phyloP scores from a whole-genome alignment of 2,888 invertebrate genomes.

The Drosophila stalkeri region DNA sequence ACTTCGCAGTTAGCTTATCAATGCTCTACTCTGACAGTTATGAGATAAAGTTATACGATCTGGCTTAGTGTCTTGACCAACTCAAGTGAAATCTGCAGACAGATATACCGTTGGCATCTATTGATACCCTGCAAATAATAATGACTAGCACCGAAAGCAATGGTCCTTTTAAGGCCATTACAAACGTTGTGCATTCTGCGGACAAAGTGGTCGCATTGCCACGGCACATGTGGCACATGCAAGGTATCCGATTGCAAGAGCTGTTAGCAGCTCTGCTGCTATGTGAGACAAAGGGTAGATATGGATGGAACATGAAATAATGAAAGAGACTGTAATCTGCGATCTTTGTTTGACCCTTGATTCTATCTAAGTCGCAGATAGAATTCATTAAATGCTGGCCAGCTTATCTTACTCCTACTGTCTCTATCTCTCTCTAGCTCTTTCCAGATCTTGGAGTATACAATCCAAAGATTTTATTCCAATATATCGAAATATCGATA shows the following conservation, averaged over 20 bases:
- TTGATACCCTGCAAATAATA: background rate
- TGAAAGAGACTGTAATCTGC: too few relatives aligned
- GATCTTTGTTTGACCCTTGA: too few relatives aligned
- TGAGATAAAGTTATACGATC: background rate
- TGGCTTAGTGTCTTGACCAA: background rate
- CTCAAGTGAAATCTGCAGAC: background rate
- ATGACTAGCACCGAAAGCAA: constrained; percentile 16
- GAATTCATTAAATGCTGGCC: background rate
- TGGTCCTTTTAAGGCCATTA: constrained; percentile 51
- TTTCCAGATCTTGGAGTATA: too few relatives aligned
- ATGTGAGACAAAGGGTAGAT: background rate
- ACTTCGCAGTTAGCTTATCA: background rate
- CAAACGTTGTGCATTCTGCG: constrained; percentile 41
- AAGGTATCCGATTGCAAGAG: constrained; percentile 6
- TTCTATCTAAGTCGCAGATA: too few relatives aligned
- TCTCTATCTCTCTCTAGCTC: background rate
- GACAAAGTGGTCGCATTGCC: constrained; percentile 9
- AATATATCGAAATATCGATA: background rate
- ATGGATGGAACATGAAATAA: background rate
- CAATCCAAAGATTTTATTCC: too few relatives aligned
- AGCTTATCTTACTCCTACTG: background rate
- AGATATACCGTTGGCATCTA: background rate
- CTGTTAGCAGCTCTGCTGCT: background rate
- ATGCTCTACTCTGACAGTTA: background rate
- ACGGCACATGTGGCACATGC: constrained; percentile 8